A percentile compares a stretch with the other conserved stretches of the same genome.
Evolutionary conservation across 37 sponge, comb jelly and placozoan species (phyloP).

Genomic region (Axinella damicornis): DNA sequence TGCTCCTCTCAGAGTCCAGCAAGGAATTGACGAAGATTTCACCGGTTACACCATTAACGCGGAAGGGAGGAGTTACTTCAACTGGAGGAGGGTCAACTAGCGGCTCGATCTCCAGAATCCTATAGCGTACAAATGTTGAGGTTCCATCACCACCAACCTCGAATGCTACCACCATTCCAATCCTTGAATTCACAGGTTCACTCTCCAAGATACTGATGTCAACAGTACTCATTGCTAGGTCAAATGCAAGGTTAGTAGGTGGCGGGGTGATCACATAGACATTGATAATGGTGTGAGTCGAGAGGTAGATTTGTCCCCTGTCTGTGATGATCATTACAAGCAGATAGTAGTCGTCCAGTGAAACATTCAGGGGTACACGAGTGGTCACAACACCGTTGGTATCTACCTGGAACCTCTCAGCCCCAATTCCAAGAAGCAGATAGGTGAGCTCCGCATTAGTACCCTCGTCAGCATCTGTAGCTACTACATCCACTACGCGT

Average conservation of each 20-base stretch:
- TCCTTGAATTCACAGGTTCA: neutral
- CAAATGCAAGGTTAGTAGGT: constrained; percentile 41
- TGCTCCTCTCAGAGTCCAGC: constrained; percentile 53
- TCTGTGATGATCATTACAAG: constrained; percentile 76
- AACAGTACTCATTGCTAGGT: neutral
- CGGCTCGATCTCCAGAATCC: constrained; percentile 19
- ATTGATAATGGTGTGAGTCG: constrained; percentile 70
- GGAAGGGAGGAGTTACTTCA: constrained; percentile 17
- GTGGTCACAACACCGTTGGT: constrained; percentile 61
- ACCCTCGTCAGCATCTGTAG: constrained; percentile 82
- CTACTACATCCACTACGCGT: constrained; percentile 61
- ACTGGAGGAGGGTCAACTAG: too few relatives aligned
- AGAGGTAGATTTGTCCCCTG: constrained; percentile 57
- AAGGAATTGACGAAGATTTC: neutral
- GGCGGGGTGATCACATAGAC: constrained; percentile 59
- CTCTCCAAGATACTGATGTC: constrained; percentile 33
- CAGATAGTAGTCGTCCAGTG: constrained; percentile 45
- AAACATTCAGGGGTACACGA: constrained; percentile 31
- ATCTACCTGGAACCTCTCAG: constrained; percentile 62
- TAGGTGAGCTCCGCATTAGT: constrained; percentile 74
- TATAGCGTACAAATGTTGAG: constrained; percentile 46
- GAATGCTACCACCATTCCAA: constrained; percentile 37
- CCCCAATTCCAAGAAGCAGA: constrained; percentile 70
- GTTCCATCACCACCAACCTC: constrained; percentile 45
- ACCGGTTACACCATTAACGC: constrained; percentile 34